Evolutionary conservation across 2,113 vertebrate species (phyloP), one percentile per base, ranked within the genome.

Genomic region (Rostratula benghalensis): DNA sequence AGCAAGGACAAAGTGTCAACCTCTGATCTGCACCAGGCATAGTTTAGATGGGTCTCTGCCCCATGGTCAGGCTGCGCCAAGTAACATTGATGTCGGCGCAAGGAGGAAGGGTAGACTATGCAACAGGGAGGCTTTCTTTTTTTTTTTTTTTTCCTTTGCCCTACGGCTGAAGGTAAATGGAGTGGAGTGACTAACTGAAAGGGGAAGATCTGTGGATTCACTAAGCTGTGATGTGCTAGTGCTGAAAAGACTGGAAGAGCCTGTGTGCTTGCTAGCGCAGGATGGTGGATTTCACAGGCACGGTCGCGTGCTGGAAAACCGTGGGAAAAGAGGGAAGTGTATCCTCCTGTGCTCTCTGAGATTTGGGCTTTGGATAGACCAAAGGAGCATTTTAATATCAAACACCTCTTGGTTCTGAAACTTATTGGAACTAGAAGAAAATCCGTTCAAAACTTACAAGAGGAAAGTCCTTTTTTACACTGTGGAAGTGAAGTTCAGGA

Each of bases 1-100:
- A 85, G 65, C 11, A 13, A 90, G 48, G 57, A 69, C 68, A 82
- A 80, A 90, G 37, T 80, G 67, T 50, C 68, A 48, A 1, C 10
- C 73, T 71, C 69, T 78, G 63, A 79, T 57, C 51, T 4, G 1
- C 37, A 27, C 3, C 31, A 3, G 0, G 7, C 4, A 0, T 2
- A 22, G 17, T 18, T 83, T 68, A 3, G 6, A 43, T 3, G 7
- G 30, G 20, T 60, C 77, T 90, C 39, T 88, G 70, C 60, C 9
- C 1, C 4, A 6, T 0, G 1, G 30, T 60, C 25, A 13, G 53
- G 48, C 80, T 54, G 43, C n/a, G 2, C 35, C 6, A 2, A 17
- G 39, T 80, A 61, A 45, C 50, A 9, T 28, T 85, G 48, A 31
- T 71, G 73, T 64, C 56, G 8, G 2, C 10, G 53, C 37, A 20